phyloP scores from a whole-genome alignment of 2,113 vertebrate genomes.

The Seriola rivoliana region DNA sequence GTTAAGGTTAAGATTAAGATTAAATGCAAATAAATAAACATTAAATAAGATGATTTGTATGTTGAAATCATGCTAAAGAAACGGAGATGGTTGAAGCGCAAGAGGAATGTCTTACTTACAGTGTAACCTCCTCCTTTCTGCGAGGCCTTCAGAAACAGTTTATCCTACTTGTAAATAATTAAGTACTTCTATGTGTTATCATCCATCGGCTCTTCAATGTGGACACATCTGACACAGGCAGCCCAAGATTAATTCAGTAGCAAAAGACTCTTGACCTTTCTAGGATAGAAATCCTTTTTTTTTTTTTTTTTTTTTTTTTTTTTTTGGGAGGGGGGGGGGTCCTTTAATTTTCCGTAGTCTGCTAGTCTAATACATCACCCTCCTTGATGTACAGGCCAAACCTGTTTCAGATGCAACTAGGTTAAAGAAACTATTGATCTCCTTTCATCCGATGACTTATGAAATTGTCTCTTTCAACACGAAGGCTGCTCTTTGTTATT shows the following conservation, averaged over 20 bases:
- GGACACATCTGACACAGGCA: not conserved
- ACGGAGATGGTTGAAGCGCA: too few species aligned
- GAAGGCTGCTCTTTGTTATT: not conserved
- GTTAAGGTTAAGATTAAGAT: too few species aligned
- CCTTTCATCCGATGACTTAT: not conserved
- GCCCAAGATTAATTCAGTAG: conserved; percentile 14
- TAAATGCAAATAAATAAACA: too few species aligned
- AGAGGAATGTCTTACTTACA: not conserved
- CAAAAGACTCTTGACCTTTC: conserved; percentile 39
- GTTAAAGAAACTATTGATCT: not conserved
- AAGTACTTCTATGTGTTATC: not conserved
- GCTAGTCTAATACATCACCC: not conserved
- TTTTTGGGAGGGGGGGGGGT: not conserved
- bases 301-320: too few species aligned
- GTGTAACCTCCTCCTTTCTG: not conserved
- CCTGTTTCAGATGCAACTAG: conserved; percentile 13
- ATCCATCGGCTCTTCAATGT: not conserved
- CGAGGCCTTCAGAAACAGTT: not conserved
- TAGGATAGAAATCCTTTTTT: conserved; percentile 16
- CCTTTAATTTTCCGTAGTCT: conserved; percentile 1
- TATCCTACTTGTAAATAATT: conserved; percentile 11
- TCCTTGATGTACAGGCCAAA: conserved; percentile 39
- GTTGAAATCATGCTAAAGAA: too few species aligned
- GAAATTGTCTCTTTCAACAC: not conserved
- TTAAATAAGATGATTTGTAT: too few species aligned